A percentile compares a stretch with the other conserved stretches of the same genome.
Conservation (phyloP, 2,113 vertebrate species). For the Poeciliopsis turrubarensis region DNA sequence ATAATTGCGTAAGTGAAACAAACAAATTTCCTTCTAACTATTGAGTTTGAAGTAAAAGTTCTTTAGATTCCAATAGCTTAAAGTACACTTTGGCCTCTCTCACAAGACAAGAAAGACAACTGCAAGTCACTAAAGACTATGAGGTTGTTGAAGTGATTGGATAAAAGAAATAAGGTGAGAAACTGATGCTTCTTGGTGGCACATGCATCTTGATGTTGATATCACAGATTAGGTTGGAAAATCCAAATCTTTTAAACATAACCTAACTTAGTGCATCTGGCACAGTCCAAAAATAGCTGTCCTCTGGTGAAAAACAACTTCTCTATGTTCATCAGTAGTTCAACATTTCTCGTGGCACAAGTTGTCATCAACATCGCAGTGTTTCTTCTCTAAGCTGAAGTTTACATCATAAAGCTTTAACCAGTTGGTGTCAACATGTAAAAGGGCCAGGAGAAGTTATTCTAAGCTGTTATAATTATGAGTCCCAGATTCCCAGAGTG, state of each 20-base stretch:
- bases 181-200: background rate
- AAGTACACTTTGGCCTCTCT: too few species aligned
- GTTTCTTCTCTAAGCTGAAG: too few species aligned
- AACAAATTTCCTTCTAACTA: conserved; percentile 28
- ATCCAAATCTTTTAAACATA: background rate
- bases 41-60: conserved; percentile 1
- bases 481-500: background rate
- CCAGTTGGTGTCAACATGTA: too few species aligned
- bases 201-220: background rate
- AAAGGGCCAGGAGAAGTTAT: too few species aligned
- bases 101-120: background rate
- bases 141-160: background rate
- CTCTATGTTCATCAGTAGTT: background rate
- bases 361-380: too few species aligned
- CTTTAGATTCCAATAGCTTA: too few species aligned
- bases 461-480: background rate
- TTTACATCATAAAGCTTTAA: too few species aligned
- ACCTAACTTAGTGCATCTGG: background rate
- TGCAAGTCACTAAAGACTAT: background rate
- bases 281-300: background rate
- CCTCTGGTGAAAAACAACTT: background rate
- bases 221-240: background rate
- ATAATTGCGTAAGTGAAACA: conserved; percentile 46
- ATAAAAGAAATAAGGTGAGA: conserved; percentile 6
- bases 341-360: too few species aligned